Evolutionary conservation across 2,797 vertebrate genomes (phyloP).

Genomic region (Anguilla megastoma): DNA sequence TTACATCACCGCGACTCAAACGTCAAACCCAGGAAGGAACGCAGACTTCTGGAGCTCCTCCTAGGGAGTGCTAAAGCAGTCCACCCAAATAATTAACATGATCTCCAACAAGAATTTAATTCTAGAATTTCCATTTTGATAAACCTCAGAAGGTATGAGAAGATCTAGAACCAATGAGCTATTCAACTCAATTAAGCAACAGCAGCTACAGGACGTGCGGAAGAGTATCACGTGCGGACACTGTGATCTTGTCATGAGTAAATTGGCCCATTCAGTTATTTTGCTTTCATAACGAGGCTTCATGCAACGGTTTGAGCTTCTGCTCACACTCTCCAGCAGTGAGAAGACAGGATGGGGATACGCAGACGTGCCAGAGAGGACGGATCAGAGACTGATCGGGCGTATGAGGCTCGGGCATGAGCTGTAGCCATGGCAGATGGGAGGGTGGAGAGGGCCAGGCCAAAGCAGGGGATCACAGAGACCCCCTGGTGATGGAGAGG

Average conservation of each 20-base stretch:
- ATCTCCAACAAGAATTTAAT: not conserved
- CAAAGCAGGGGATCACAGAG: not conserved
- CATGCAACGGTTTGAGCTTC: not conserved
- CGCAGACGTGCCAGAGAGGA: not conserved
- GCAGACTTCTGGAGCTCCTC: not conserved
- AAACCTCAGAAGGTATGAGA: not conserved
- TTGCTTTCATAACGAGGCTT: not conserved
- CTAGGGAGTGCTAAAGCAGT: not conserved
- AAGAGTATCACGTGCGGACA: not conserved
- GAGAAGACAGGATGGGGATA: not conserved
- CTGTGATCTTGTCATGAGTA: not conserved
- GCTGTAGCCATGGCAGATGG: not conserved
- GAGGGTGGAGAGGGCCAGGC: not conserved
- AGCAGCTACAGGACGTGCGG: no score
- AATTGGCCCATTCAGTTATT: not conserved
- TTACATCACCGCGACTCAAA: not conserved
- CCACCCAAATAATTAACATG: not conserved
- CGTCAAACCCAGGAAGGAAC: not conserved
- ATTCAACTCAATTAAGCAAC: not conserved
- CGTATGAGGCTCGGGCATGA: not conserved
- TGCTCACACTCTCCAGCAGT: not conserved
- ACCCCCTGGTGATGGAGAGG: not conserved
- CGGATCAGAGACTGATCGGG: not conserved
- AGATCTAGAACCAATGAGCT: not conserved
- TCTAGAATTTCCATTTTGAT: not conserved